phyloP scores from a whole-genome alignment of 2,113 vertebrate species.

The Muntiacus muntjak region DNA sequence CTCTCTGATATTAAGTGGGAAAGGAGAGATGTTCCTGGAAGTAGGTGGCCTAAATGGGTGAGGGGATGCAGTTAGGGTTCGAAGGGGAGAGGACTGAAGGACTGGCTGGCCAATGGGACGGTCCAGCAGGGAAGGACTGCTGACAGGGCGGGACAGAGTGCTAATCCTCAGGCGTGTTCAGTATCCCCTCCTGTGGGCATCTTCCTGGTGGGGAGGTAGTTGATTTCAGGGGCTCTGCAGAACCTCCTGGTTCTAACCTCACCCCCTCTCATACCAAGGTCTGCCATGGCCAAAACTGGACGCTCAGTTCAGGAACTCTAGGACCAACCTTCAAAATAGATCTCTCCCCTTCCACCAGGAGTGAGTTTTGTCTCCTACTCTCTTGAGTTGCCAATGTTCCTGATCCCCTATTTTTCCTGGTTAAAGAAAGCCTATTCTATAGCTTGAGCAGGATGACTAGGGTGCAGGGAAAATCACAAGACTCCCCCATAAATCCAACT shows the following conservation, averaged over 20 bases:
- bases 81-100: not conserved
- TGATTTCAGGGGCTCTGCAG: not conserved
- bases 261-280: not conserved
- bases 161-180: not conserved
- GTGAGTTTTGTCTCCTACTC: not conserved
- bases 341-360: not conserved
- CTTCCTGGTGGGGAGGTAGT: not conserved
- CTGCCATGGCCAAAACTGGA: not conserved
- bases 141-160: too few relatives aligned
- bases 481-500: not conserved
- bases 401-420: not conserved
- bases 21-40: not conserved
- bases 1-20: not conserved
- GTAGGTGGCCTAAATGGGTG: not conserved
- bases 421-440: not conserved
- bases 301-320: not conserved
- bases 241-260: not conserved
- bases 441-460: not conserved
- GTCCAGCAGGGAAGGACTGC: not conserved
- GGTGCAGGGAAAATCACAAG: not conserved
- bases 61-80: not conserved
- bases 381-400: not conserved
- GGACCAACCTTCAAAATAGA: not conserved
- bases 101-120: too few relatives aligned
- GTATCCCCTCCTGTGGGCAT: not conserved